Evolutionary conservation across 1,140 invertebrate genomes (phyloP), one percentile per base, ranked within the genome.

Genomic region (Ceratitis capitata): DNA sequence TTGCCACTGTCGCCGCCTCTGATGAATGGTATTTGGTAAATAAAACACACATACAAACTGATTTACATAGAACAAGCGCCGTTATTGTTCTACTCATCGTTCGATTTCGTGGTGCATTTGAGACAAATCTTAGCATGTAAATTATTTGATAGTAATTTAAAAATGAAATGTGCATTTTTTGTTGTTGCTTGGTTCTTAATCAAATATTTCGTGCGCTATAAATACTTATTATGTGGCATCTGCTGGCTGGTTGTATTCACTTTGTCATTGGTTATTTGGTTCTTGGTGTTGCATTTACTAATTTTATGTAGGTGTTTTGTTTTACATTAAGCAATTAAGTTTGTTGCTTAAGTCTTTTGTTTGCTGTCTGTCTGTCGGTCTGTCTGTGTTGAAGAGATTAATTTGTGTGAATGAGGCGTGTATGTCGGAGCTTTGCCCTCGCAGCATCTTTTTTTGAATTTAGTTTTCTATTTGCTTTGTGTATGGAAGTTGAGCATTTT

Each of bases 221-320:
- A 78, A 78, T 23, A 78, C 42, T 42, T 39, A 42, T 74, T 39
- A n/a, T 42, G 39, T 19, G 32, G 39, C 23, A 32, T 64, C 12
- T 45, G 39, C 5, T 78, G 6, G 7, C n/a, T 61, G 19, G 56
- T 61, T 61, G 26, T 61, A 29, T 23, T 61, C n/a, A n/a, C n/a
- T n/a, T n/a, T 56, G 51, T 56, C n/a, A 56, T n/a, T 56, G 19
- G 51, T 56, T 56, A 56, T 6, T 56, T 56, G 51, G 0, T 9
- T 19, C 23, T 45, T 56, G 51, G 0, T 9, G 51, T 56, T 45
- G 10, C 69, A 26, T 42, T 39, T 19, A 9, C 5, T 39, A 69
- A 69, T 69, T 69, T 39, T 78, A 23, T 78, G 69, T 78, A 78
- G 69, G n/a, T 78, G 69, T 26, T 78, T 78, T 78, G 69, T 78